These are phyloP conservation scores for Pomatorhinus ruficollis DNA, from an alignment of 2,113 vertebrate genomes.

Conservation along the genomic window DNA sequence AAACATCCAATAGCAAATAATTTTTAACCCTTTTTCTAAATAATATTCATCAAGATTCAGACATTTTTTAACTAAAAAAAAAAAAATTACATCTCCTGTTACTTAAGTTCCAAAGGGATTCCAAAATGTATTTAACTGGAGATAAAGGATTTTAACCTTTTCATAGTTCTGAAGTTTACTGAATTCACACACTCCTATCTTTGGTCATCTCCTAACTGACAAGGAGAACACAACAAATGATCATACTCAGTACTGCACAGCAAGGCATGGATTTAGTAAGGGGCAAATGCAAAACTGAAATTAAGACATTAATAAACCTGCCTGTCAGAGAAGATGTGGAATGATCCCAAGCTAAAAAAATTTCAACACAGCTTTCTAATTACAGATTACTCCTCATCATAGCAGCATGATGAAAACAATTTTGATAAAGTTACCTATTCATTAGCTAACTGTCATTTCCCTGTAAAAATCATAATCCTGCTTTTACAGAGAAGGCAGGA, in stretches of 20 bases:
- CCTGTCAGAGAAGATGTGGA: neutral
- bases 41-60: neutral
- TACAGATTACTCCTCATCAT: conserved; percentile 19
- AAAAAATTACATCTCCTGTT: neutral
- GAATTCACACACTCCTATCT: neutral
- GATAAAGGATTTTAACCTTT: neutral
- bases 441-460: conserved; percentile 10
- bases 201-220: neutral
- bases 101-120: neutral
- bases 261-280: neutral
- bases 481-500: neutral
- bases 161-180: neutral
- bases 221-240: neutral
- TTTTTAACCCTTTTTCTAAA: neutral
- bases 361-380: conserved; percentile 7
- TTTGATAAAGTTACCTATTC: conserved; percentile 39
- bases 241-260: neutral
- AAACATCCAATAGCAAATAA: neutral
- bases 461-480: neutral
- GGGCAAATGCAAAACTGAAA: neutral
- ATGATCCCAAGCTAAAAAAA: neutral
- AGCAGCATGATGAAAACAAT: conserved; percentile 30
- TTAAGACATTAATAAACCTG: neutral
- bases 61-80: neutral
- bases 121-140: fast-evolving